Evolutionary conservation across 2,113 vertebrate species (phyloP), one percentile per base, ranked within the genome.

Genomic region (Gadus chalcogrammus): DNA sequence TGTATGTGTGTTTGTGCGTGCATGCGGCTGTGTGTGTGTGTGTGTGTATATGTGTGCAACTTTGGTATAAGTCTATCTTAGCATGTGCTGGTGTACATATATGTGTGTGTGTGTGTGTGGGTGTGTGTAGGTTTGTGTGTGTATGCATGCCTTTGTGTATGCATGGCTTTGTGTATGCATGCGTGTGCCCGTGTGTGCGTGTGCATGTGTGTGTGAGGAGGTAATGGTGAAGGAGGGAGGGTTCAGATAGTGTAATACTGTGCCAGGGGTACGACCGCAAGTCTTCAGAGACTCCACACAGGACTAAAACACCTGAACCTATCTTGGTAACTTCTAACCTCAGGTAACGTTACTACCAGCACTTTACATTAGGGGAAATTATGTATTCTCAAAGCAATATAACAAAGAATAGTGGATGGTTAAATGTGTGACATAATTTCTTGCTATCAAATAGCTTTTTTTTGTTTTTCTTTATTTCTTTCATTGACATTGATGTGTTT

Each of bases 331-430:
- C 55, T 38, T 27, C 66, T 72, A 72, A 70, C 79, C 69, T 77
- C 85, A 91, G 88, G 88, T 91, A 88, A 85, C 63, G 48, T 52
- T 28, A 28, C 18, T 27, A 20, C 7, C 59, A 11, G 3, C n/a
- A 17, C n/a, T 17, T 61, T 20, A 18, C 3, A 18, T 11, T 59
- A 5, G 3, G 17, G 18, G 7, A 6, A 59, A 20, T 61, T 12
- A 18, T 61, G n/a, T 12, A 7, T 48, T 1, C 42, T 48, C 42
- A 48, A 5, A 48, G 42, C 42, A 48, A 48, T 4, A 48, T 48
- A 11, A 48, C 42, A 48, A 48, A 48, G 42, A 11, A 8, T 48
- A 48, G 42, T 48, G 5, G 42, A 48, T 48, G 42, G 11, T 48
- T 12, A 13, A 48, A 48, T 48, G 42, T 48, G 42, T 48, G 9